A percentile compares a stretch with the other conserved stretches of the same genome.
Evolutionary conservation across 2,113 vertebrate species (phyloP).

Genomic region (Amazona vittata): DNA sequence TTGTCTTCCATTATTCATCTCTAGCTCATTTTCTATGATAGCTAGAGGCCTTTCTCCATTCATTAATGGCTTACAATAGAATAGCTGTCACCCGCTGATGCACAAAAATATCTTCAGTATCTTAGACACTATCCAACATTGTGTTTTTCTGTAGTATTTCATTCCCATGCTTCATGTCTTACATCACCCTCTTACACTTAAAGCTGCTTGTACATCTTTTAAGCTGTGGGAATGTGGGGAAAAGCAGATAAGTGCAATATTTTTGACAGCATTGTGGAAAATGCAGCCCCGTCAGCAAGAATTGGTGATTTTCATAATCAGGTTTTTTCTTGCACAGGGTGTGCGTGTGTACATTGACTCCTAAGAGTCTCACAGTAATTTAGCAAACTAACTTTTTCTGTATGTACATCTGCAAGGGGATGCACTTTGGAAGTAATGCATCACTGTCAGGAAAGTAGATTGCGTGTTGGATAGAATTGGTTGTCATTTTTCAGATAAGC

Average conservation of each 20-base stretch:
- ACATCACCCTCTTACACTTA: not conserved
- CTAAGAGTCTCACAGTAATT: not conserved
- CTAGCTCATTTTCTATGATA: not conserved
- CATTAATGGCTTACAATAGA: not conserved
- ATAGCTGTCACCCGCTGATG: not conserved
- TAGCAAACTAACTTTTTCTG: not conserved
- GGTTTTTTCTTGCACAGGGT: not conserved
- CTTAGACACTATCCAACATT: not conserved
- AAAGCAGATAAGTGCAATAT: not conserved
- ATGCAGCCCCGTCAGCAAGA: not conserved
- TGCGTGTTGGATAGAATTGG: not conserved
- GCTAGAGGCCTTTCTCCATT: not conserved
- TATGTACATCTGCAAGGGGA: not conserved
- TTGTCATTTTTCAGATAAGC: not conserved
- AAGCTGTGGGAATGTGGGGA: not conserved
- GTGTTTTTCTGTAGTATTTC: not conserved
- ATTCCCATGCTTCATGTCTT: not conserved
- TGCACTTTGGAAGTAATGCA: not conserved
- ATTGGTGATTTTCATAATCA: not conserved
- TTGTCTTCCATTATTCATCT: not conserved
- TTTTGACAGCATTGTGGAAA: not conserved
- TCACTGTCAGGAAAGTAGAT: not conserved
- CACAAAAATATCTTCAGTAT: not conserved
- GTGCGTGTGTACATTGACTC: not conserved
- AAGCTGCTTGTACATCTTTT: not conserved